Conservation (phyloP, 2,797 vertebrate genomes). For the Kryptopterus vitreolus region DNA sequence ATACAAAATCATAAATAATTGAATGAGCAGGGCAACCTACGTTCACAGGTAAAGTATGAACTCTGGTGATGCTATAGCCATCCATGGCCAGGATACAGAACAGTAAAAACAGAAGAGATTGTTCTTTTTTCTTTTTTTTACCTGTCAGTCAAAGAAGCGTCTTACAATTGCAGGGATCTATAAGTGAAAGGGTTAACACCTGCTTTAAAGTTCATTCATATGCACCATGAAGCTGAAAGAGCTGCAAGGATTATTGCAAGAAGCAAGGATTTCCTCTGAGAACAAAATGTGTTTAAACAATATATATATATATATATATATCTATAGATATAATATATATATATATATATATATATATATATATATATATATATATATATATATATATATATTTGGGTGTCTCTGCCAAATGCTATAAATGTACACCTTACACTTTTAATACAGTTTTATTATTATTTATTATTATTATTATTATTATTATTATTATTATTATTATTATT, state of each 20-base stretch:
- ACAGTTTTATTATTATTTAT: no score
- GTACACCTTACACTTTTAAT: no score
- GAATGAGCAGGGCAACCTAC: background rate
- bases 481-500: no score
- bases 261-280: no score
- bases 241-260: background rate
- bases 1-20: background rate
- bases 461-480: no score
- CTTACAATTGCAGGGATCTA: background rate
- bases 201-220: background rate
- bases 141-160: background rate
- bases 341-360: no score
- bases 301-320: no score
- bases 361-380: no score
- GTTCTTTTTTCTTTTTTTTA: background rate
- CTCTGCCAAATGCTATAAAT: no score
- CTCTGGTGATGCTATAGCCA: background rate
- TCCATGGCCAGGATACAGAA: background rate
- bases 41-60: background rate
- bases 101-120: background rate
- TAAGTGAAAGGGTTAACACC: background rate
- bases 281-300: no score
- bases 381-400: no score
- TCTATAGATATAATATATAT: no score
- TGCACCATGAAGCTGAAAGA: background rate